Evolutionary conservation across 2,113 vertebrate species (phyloP), one percentile per base, ranked within the genome.

Genomic region (Takifugu bimaculatus): DNA sequence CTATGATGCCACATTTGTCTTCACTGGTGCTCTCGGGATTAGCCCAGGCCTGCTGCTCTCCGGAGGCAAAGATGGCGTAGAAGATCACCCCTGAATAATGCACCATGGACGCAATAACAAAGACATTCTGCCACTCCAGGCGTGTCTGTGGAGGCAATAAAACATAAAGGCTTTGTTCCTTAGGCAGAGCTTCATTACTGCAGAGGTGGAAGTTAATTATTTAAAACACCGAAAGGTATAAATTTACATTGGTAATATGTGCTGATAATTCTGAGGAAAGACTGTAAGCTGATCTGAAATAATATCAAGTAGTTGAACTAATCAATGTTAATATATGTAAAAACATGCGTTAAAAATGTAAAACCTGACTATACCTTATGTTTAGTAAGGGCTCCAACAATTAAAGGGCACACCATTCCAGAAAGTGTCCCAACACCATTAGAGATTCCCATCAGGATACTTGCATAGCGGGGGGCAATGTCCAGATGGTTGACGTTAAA

Each of bases 401-500:
- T 99, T 51, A 98, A 89, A 0, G 97, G 96, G 68, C 96, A 99
- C 65, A 99, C 94, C 97, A 99, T 98, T 63, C 96, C 97, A 0
- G 96, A 99, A 50, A 99, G 88, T 0, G 97, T 99, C 15, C 97
- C 97, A 57, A 98, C 97, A 0, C 97, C 97, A 0, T 99, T 99
- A 44, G 96, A 98, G 79, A 99, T 98, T 0, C 97, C 97, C 97
- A 99, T 99, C 72, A 99, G 91, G 75, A 99, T 99, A 76, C 97
- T 99, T 80, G 97, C 97, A 0, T 99, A 99, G 42, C 97, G 94
- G 1, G 97, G 97, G 35, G 97, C 97, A 67, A 99, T 99, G 75
- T 99, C 97, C 87, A 99, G 77, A 75, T 99, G 97, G 72, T 99
- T 99, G 54, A 99, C 97, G 0, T 99, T 99, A 79, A 99, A 99